Evolutionary conservation across 1,140 invertebrate species (phyloP).

Genomic region (Aricia agestis): DNA sequence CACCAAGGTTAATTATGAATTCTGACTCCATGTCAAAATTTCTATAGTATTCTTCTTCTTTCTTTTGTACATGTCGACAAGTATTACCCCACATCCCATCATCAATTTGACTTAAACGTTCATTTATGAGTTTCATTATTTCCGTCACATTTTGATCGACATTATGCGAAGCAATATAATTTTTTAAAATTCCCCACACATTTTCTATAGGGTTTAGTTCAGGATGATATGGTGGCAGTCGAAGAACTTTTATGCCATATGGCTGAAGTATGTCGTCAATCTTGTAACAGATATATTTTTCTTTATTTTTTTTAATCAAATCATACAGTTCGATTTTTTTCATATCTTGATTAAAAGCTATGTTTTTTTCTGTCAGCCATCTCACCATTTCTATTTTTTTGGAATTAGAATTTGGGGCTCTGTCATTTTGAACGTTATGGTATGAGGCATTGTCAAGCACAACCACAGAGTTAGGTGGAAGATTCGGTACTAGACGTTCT

Average conservation of each 20-base stretch:
- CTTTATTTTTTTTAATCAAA: conserved; percentile 9
- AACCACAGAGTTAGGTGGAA: conserved; percentile 17
- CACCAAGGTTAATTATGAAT: conserved; percentile 24
- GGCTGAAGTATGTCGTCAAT: conserved; percentile 15
- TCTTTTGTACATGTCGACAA: conserved; percentile 26
- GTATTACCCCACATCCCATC: conserved; percentile 22
- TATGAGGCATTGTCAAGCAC: conserved; percentile 24
- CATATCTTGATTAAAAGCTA: conserved; percentile 22
- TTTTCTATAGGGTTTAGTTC: conserved; percentile 28
- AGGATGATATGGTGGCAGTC: too few relatives aligned
- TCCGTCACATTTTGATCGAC: conserved; percentile 11
- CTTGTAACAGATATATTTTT: conserved; percentile 9
- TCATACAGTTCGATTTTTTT: conserved; percentile 20
- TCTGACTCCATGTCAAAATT: conserved; percentile 24
- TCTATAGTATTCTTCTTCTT: conserved; percentile 23
- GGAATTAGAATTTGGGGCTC: conserved; percentile 13
- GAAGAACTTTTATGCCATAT: conserved; percentile 13
- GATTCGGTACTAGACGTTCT: conserved; percentile 20
- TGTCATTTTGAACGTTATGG: too few relatives aligned
- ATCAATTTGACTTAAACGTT: conserved; percentile 20
- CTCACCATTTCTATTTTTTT: conserved; percentile 25
- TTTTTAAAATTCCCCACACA: conserved; percentile 26
- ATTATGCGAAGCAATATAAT: conserved; percentile 10
- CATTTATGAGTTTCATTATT: conserved; percentile 23
- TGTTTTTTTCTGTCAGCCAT: conserved; percentile 26